Percentiles rank a stretch among this genome's conserved stretches.
Conservation (phyloP, 2,113 vertebrate genomes). For the Machaerirhynchus nigripectus region DNA sequence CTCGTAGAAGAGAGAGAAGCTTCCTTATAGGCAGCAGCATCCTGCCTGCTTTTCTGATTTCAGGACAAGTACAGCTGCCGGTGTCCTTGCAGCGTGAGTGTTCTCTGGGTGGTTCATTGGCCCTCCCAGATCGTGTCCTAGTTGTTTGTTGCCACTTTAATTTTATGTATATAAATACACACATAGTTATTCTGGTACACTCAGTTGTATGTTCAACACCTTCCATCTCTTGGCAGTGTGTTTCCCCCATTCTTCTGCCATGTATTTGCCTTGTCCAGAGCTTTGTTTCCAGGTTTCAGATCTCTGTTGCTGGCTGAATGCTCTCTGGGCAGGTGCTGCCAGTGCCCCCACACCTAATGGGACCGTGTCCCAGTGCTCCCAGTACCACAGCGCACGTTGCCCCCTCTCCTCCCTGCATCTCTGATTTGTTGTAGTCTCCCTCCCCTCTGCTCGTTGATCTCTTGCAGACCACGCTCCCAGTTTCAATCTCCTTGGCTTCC, state of each 20-base stretch:
- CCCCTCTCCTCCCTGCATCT: not conserved
- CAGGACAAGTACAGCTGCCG: not conserved
- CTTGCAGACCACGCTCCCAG: not conserved
- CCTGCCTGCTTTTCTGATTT: not conserved
- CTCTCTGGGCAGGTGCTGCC: not conserved
- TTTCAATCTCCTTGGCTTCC: slow-evolving; percentile 20
- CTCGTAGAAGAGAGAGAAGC: not conserved
- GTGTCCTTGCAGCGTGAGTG: not conserved
- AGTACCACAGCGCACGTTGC: not conserved
- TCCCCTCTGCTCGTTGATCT: not conserved
- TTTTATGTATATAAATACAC: not conserved
- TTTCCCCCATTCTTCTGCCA: not conserved
- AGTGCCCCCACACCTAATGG: too few relatives aligned
- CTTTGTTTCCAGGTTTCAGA: not conserved
- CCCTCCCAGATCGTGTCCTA: not conserved
- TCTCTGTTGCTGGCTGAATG: not conserved
- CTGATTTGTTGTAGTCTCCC: not conserved
- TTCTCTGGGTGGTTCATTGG: not conserved
- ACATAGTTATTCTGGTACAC: not conserved
- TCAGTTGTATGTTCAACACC: not conserved
- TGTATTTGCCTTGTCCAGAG: not conserved
- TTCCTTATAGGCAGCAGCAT: not conserved
- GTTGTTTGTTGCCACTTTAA: not conserved
- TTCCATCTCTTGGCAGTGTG: not conserved
- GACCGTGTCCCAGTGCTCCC: not conserved